phyloP scores from a whole-genome alignment of 2,797 vertebrate genomes.

The Meriones psammophilus region DNA sequence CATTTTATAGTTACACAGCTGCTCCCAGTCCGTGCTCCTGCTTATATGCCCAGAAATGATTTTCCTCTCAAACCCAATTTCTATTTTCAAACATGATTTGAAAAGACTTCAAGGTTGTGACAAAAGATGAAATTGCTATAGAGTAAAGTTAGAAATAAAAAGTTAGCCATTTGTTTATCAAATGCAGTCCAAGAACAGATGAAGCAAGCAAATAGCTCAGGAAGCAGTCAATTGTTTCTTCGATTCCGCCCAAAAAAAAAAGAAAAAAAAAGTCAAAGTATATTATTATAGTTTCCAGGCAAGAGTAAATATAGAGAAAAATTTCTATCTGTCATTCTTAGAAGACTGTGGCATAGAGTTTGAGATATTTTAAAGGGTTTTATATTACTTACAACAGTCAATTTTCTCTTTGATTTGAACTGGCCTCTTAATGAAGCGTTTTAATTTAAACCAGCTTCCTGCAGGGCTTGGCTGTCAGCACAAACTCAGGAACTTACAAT shows the following conservation, averaged over 20 bases:
- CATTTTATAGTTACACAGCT: neutral
- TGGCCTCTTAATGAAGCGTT: neutral
- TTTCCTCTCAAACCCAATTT: neutral
- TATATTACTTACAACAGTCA: conserved; percentile 28
- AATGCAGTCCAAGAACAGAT: conserved; percentile 9
- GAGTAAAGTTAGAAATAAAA: neutral
- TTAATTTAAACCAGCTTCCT: neutral
- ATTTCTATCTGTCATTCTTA: neutral
- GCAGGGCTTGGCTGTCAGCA: neutral
- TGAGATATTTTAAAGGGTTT: neutral
- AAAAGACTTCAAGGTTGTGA: neutral
- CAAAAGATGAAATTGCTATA: neutral
- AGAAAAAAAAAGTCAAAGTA: neutral
- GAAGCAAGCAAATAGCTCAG: neutral
- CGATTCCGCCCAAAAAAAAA: neutral
- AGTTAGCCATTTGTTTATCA: conserved; percentile 6
- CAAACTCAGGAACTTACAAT: neutral
- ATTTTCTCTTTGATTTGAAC: conserved; percentile 22
- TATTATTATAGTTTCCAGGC: neutral
- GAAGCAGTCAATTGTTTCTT: neutral
- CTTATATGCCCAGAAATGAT: neutral
- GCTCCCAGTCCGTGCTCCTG: neutral
- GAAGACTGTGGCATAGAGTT: neutral
- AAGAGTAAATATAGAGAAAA: conserved; percentile 9
- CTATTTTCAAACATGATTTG: conserved; percentile 18